Base-by-base conservation (phyloP, 2,797 vertebrate species). In the Neosilurus hyrtlii region DNA sequence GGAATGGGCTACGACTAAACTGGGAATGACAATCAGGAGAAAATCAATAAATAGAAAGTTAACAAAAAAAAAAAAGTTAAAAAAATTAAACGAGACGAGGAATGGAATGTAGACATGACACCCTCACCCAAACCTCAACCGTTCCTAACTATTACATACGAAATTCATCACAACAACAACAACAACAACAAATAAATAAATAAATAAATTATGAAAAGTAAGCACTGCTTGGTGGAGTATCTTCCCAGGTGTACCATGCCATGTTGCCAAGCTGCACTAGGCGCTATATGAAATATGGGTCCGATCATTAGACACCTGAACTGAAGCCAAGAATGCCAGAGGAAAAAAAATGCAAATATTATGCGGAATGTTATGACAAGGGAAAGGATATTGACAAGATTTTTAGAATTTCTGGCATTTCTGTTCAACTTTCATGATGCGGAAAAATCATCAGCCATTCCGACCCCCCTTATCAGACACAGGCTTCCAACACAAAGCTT, bases 211-310 rank as follows among this genome's bases (percentile, higher is more conserved):
- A 30, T 1, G 74, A 73, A 57, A 84, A 87, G 88, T 91, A 93
- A 92, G 93, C 91, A 92, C 89, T 88, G 88, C 91, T 92, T 89
- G 89, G 87, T 70, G 85, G 90, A 93, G 92, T 94, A 93, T 90
- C 90, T 82, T 84, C 30, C 82, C 57, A 24, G 81, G 61, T 84
- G 88, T 89, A 87, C 82, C 57, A 81, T 83, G 90, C 90, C 89
- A 88, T 92, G 91, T 90, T 30, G 30, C 30, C 74, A 37, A 43
- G 76, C 59, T 75, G 88, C 89, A 86, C 86, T 82, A 83, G 85
- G 90, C 90, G 15, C 11, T 15, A 26, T 24, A 20, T 52, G 30
- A 30, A 18, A 9, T 12, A 18, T 2, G 16, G 71, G 24, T 30
- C 9, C 14, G 7, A 18, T 59, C 57, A 22, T 22, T n/a, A 59